These are phyloP conservation scores for Cremastobaeus sp. DNA, from an alignment of 2,888 invertebrate genomes.

Conservation along the genomic window DNA sequence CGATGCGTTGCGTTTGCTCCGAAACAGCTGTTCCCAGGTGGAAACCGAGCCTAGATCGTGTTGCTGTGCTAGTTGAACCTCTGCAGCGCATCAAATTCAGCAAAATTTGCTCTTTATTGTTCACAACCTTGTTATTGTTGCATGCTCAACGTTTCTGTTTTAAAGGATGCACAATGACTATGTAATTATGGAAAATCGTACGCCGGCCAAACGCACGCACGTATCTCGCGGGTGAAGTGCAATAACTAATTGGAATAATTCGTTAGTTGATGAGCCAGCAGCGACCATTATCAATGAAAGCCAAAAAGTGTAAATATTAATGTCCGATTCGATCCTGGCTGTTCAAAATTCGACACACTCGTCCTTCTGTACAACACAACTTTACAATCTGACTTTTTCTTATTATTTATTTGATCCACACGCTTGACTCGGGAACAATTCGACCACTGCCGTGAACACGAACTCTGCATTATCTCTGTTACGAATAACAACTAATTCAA, in stretches of 20 bases:
- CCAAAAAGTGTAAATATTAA: constrained; percentile 26
- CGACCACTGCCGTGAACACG: no score
- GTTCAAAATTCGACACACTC: constrained; percentile 16
- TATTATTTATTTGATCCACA: constrained; percentile 64
- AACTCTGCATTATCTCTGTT: no score
- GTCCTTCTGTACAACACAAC: constrained; percentile 11
- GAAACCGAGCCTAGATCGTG: no score
- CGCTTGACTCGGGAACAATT: constrained; percentile 66
- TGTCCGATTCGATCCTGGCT: constrained; percentile 9
- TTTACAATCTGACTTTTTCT: constrained; percentile 62
- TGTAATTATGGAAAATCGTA: constrained; percentile 72
- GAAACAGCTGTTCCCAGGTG: no score
- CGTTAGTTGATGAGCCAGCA: constrained; percentile 75
- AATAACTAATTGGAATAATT: constrained; percentile 12
- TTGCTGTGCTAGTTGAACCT: no score
- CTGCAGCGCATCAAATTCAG: constrained; percentile 52
- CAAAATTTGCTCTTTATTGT: constrained; percentile 46
- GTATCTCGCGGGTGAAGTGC: constrained; percentile 33
- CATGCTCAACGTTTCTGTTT: constrained; percentile 75
- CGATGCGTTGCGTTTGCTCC: no score
- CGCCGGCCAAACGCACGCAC: constrained; percentile 61
- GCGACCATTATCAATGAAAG: constrained; percentile 78
- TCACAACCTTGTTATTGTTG: constrained; percentile 68
- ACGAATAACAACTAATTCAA: no score
- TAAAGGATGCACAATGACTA: constrained; percentile 79